Base-by-base conservation (phyloP, 1,140 invertebrate genomes). In the Trachymyrmex septentrionalis region DNA sequence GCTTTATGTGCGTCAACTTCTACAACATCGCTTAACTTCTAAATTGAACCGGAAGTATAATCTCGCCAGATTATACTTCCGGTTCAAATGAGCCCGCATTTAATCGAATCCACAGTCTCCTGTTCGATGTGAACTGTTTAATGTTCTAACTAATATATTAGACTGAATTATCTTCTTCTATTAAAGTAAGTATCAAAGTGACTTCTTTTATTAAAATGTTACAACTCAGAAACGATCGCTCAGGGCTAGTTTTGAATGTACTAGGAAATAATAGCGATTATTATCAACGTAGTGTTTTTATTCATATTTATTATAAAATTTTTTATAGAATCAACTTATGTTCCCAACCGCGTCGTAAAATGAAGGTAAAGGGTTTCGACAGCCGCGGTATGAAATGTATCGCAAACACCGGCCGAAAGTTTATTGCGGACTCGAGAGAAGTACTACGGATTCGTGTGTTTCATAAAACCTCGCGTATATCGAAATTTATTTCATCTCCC, bases 401-500 rank as follows among this genome's bases (percentile, higher is more conserved):
- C 24, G 38, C 55, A 59, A 82, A 73, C 67, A 59, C 24, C 19
- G 53, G 2, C 69, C 80, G 59, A 73, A 84, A 84, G 80, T 84
- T 84, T 84, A 84, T 84, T 61, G 69, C 80, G 55, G 38, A 61
- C 69, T 44, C 69, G 69, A 84, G 55, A 71, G 69, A 84, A 84
- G 55, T 84, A 61, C 69, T 75, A 75, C 7, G 55, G 27, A 7
- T 48, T 75, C 69, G 57, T 61, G 80, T 61, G 80, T 82, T 82
- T 82, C 80, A 73, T 73, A 73, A 84, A 84, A 84, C 9, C 55
- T 27, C 24, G 24, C 69, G 38, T 84, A 75, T 84, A 82, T 73
- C 59, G 55, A 75, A 84, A 75, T 84, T 84, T 84, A 84, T 84
- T 84, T 84, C 27, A 75, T 75, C 14, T 44, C n/a, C 38, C 38